Evolutionary conservation across 64 coral and sea anemone genomes (phyloP).

Genomic region (Porites lutea): DNA sequence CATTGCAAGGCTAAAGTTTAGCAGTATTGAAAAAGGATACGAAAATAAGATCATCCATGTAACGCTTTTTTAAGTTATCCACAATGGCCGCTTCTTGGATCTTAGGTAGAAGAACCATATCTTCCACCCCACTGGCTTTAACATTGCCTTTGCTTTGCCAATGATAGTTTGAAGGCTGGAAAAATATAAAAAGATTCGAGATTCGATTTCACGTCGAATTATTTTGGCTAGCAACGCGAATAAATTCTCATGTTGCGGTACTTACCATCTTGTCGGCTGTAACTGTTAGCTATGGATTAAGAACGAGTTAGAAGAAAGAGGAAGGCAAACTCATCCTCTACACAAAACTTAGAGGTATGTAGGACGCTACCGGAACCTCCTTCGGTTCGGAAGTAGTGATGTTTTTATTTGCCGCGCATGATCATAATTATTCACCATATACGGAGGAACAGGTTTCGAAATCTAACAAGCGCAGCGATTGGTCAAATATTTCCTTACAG

Average conservation of each 20-base stretch:
- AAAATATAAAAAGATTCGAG: background rate
- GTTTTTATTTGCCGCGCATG: conserved; percentile 44
- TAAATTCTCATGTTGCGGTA: background rate
- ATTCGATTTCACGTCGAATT: background rate
- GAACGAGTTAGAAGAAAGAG: background rate
- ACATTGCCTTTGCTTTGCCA: conserved; percentile 99
- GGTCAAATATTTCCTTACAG: background rate
- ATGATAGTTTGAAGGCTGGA: conserved; percentile 79
- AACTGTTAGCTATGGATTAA: conserved; percentile 13
- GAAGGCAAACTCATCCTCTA: background rate
- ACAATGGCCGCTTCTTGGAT: conserved; percentile 98
- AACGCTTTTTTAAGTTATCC: conserved; percentile 98
- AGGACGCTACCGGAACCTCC: background rate
- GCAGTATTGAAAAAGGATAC: conserved; percentile 84
- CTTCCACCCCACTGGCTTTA: conserved; percentile 98
- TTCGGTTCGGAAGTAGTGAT: conserved; percentile 29
- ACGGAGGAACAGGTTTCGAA: background rate
- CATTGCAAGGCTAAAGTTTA: too few relatives aligned
- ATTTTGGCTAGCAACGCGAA: background rate
- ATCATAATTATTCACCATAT: conserved; percentile 15
- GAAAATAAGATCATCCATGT: conserved; percentile 98
- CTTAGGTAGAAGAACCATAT: conserved; percentile 97
- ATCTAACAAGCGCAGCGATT: conserved; percentile 8
- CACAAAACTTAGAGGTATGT: background rate
- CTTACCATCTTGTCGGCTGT: conserved; percentile 46